A percentile compares a stretch with the other conserved stretches of the same genome.
Evolutionary conservation across 2,797 vertebrate genomes (phyloP).

Genomic region (Dermochelys coriacea): DNA sequence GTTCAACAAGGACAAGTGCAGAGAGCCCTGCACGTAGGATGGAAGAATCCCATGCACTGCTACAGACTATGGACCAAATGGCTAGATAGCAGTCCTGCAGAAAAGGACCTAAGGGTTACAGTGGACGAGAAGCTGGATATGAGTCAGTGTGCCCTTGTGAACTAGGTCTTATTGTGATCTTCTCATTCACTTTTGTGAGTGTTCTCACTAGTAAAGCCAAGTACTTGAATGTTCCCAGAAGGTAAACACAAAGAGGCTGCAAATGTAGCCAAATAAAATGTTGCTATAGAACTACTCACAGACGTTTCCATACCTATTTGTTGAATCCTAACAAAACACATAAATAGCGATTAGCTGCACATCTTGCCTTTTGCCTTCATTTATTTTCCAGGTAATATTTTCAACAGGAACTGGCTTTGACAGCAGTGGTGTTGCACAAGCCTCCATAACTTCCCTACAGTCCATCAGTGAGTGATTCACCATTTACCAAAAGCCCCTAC

Average conservation of each 20-base stretch:
- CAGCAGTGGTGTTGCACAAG: not conserved
- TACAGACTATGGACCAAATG: too few relatives aligned
- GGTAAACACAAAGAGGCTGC: not conserved
- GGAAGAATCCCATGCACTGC: too few relatives aligned
- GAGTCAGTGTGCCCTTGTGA: not conserved
- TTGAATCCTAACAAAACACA: not conserved
- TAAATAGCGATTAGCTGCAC: not conserved
- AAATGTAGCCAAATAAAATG: not conserved
- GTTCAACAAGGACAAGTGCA: too few relatives aligned
- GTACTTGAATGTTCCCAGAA: not conserved
- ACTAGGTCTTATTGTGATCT: not conserved
- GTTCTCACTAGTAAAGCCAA: not conserved
- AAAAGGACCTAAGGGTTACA: too few relatives aligned
- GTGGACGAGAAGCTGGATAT: too few relatives aligned
- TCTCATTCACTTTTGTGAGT: not conserved
- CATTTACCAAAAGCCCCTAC: too few relatives aligned
- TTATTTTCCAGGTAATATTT: not conserved
- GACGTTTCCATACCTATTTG: accelerated
- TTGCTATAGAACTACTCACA: not conserved
- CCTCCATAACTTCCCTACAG: not conserved
- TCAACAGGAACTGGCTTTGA: not conserved
- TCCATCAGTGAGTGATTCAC: not conserved
- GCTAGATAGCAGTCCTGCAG: too few relatives aligned
- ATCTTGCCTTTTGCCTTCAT: not conserved
- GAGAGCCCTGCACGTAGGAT: too few relatives aligned